Conservation (phyloP, 2,888 invertebrate genomes). For the Vandiemenella viatica region DNA sequence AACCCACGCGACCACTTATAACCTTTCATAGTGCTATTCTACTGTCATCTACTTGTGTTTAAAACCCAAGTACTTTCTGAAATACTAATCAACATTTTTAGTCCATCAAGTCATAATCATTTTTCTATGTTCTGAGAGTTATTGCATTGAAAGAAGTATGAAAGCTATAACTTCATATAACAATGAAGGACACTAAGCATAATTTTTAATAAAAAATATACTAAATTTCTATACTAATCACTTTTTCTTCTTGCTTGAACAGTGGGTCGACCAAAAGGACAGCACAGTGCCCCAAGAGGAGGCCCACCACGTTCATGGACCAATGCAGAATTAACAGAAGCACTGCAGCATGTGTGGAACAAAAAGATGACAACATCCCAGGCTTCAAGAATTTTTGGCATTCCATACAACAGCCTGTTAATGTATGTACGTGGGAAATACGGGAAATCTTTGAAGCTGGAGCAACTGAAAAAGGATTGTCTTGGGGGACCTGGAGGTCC, state of each 20-base stretch:
- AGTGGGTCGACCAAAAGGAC: conserved; percentile 75
- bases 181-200: too few relatives aligned
- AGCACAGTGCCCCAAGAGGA: conserved; percentile 79
- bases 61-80: too few relatives aligned
- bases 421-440: conserved; percentile 89
- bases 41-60: too few relatives aligned
- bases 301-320: conserved; percentile 87
- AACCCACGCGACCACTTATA: too few relatives aligned
- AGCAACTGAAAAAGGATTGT: conserved; percentile 76
- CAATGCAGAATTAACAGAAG: conserved; percentile 78
- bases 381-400: conserved; percentile 78
- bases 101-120: too few relatives aligned
- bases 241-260: conserved; percentile 24
- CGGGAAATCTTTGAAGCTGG: conserved; percentile 79
- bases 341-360: conserved; percentile 87
- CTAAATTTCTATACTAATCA: too few relatives aligned
- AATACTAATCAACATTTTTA: too few relatives aligned
- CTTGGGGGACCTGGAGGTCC: conserved; percentile 56
- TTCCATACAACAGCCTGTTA: conserved; percentile 80
- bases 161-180: too few relatives aligned
- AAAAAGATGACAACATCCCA: conserved; percentile 89
- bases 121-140: too few relatives aligned
- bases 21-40: too few relatives aligned
- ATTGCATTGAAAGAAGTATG: too few relatives aligned
- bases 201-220: too few relatives aligned